These are phyloP conservation scores for Urocolius indicus DNA, from an alignment of 2,113 vertebrate genomes.

Conservation along the genomic window DNA sequence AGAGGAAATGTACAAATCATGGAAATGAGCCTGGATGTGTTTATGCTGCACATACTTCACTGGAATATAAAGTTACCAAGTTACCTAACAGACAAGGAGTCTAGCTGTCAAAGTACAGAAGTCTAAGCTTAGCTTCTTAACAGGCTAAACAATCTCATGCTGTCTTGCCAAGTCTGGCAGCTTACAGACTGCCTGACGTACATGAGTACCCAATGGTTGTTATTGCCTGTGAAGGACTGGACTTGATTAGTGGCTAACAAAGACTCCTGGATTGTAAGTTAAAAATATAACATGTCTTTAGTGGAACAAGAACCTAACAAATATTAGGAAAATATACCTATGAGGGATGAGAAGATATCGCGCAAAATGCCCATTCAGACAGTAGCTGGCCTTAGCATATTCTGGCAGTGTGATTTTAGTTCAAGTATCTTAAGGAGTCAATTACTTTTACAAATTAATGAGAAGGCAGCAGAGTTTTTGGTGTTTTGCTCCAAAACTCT, in stretches of 20 bases:
- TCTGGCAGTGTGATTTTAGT: neutral
- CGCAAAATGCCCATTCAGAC: neutral
- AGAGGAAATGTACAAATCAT: slow-evolving; percentile 15
- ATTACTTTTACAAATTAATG: neutral
- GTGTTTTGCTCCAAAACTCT: neutral
- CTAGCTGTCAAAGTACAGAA: slow-evolving; percentile 18
- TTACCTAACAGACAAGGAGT: slow-evolving; percentile 8
- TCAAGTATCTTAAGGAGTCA: neutral
- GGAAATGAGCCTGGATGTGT: slow-evolving; percentile 26
- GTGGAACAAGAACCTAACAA: neutral
- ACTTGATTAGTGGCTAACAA: neutral
- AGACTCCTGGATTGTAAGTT: neutral
- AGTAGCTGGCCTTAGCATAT: neutral
- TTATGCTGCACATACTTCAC: neutral
- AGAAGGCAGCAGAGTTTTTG: neutral
- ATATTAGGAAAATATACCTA: neutral
- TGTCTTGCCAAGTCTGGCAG: slow-evolving; percentile 9
- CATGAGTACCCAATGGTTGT: neutral
- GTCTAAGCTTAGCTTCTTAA: slow-evolving; percentile 14
- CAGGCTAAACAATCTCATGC: neutral
- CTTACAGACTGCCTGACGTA: neutral
- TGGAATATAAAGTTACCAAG: slow-evolving; percentile 24
- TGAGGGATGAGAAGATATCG: neutral
- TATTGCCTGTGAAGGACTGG: neutral
- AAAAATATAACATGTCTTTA: neutral